Conservation (phyloP, 2,888 invertebrate species). For the Bellardia pandia region DNA sequence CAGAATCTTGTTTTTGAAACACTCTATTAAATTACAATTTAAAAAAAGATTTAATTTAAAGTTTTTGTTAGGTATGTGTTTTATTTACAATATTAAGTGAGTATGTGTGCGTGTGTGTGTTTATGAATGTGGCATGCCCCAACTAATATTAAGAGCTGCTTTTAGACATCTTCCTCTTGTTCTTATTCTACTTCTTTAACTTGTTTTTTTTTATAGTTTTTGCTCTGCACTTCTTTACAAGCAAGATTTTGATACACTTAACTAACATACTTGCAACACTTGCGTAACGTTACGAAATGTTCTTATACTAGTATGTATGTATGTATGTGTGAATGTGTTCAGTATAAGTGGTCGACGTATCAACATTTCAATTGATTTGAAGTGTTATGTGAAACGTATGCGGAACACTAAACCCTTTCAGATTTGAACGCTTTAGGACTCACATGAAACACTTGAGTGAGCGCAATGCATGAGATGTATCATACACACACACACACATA, state of each 20-base stretch:
- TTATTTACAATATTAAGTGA: neutral
- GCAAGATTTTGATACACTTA: constrained; percentile 72
- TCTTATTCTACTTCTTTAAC: constrained; percentile 34
- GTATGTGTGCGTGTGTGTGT: constrained; percentile 7
- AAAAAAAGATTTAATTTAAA: constrained; percentile 56
- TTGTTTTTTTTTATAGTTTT: constrained; percentile 27
- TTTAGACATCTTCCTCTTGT: constrained; percentile 36
- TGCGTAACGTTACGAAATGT: constrained; percentile 66
- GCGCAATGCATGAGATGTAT: constrained; percentile 67
- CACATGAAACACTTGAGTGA: constrained; percentile 72
- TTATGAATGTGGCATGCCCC: constrained; percentile 23
- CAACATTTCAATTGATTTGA: constrained; percentile 74
- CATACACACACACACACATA: constrained; percentile 34
- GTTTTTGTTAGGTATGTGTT: neutral
- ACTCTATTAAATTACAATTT: constrained; percentile 50
- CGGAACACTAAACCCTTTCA: constrained; percentile 74
- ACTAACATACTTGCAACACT: constrained; percentile 73
- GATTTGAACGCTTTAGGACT: constrained; percentile 73
- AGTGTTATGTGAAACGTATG: constrained; percentile 73
- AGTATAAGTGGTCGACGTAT: constrained; percentile 71
- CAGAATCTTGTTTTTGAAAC: constrained; percentile 21
- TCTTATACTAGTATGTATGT: constrained; percentile 29
- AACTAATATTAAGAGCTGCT: constrained; percentile 64
- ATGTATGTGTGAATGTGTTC: neutral
- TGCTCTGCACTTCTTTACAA: constrained; percentile 21